phyloP scores from a whole-genome alignment of 2,888 invertebrate genomes.

The Ennomos erosarius region DNA sequence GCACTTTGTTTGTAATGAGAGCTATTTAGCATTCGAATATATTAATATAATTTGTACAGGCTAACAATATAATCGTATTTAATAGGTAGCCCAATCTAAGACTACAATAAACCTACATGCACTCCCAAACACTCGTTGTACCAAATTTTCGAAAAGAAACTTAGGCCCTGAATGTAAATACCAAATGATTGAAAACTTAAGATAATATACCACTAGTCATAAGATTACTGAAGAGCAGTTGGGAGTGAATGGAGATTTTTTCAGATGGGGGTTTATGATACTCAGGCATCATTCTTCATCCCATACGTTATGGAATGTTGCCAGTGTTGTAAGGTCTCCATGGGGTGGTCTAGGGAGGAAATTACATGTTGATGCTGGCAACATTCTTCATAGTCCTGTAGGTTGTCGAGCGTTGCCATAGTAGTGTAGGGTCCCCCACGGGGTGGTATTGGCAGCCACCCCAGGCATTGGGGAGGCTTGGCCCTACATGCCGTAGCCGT shows the following conservation, averaged over 20 bases:
- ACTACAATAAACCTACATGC: constrained; percentile 48
- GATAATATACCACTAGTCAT: constrained; percentile 42
- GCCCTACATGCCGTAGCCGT: constrained; percentile 84
- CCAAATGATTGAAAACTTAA: constrained; percentile 42
- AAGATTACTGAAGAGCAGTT: constrained; percentile 39
- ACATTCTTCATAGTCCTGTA: too few species aligned
- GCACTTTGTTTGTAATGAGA: constrained; percentile 68
- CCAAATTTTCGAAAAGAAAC: constrained; percentile 31
- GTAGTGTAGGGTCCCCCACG: constrained; percentile 44
- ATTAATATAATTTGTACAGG: constrained; percentile 73
- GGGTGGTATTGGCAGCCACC: constrained; percentile 43
- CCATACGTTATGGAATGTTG: too few species aligned
- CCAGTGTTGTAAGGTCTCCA: too few species aligned
- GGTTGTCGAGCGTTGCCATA: too few species aligned
- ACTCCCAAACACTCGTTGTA: constrained; percentile 52
- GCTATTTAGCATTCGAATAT: constrained; percentile 67
- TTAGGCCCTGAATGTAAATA: constrained; percentile 51
- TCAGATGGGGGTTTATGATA: too few species aligned
- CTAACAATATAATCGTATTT: constrained; percentile 53
- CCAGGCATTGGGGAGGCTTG: constrained; percentile 40
- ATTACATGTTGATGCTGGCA: too few species aligned
- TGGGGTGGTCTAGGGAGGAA: too few species aligned
- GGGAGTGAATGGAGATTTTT: constrained; percentile 51
- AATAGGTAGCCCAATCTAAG: constrained; percentile 42
- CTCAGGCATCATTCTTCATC: too few species aligned